phyloP scores from a whole-genome alignment of 35 echinoderm and acorn worm genomes.

The Stichopus chloronotus region DNA sequence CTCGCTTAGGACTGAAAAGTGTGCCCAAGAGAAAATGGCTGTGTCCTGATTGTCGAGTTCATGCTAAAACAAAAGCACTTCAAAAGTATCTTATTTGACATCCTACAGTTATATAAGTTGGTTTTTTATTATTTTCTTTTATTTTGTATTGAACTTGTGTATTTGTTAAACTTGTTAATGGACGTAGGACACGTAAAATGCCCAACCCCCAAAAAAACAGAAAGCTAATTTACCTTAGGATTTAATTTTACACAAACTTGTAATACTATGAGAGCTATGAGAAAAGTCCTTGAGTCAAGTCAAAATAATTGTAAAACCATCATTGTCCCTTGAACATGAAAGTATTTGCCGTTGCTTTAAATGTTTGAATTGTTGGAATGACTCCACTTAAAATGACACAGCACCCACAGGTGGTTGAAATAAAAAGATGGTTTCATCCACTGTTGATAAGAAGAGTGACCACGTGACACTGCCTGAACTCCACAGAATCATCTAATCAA shows the following conservation, averaged over 20 bases:
- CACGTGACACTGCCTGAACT: not conserved
- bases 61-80: not conserved
- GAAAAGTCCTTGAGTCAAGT: not conserved
- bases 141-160: not conserved
- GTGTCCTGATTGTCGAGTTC: constrained; percentile 8
- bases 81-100: constrained; percentile 12
- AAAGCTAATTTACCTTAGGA: constrained; percentile 2
- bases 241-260: not conserved
- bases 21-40: not conserved
- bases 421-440: not conserved
- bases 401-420: not conserved
- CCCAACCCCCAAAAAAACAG: not conserved
- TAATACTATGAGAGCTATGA: not conserved
- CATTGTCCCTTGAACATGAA: not conserved
- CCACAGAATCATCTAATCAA: constrained; percentile 9
- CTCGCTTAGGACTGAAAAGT: not conserved
- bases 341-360: not conserved
- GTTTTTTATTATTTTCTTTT: not conserved
- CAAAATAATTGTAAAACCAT: constrained; percentile 5
- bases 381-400: constrained; percentile 3
- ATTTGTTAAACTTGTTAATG: constrained; percentile 2
- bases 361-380: constrained; percentile 4
- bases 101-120: constrained; percentile 16
- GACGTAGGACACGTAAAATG: not conserved
- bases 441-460: not conserved